Evolutionary conservation across 1,140 invertebrate genomes (phyloP), one percentile per base, ranked within the genome.

Genomic region (Achatina immaculata): DNA sequence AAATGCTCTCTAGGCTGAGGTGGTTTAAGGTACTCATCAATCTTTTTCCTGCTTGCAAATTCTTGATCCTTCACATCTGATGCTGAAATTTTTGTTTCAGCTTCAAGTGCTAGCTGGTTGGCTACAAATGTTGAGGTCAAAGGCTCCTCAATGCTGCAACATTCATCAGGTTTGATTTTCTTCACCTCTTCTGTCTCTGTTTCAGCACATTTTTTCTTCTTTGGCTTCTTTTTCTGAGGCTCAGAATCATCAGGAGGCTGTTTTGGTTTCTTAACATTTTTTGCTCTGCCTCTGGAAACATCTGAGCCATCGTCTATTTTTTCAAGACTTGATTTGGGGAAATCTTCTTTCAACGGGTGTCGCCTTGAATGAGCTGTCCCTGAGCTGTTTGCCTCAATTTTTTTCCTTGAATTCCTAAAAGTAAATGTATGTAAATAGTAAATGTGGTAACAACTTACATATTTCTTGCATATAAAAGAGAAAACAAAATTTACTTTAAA

Each of bases 311-410:
- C 51, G n/a, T 19, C 58, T 45, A 78, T 62, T n/a, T 78, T 43
- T 14, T 78, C 65, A 31, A 68, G 9, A 68, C 40, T 38, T 45
- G 48, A 45, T 40, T 66, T 45, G 48, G 81, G 58, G 45, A 80
- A 82, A 19, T 82, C 72, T 45, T 86, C 81, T n/a, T 89, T 88
- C 58, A 89, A 83, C 14, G 90, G 90, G 85, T 91, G 89, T 40
- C 90, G 83, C 82, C 90, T 90, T 78, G 88, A 86, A 9, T 86
- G 87, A 42, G 90, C 85, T 42, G 85, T 88, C 6, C 88, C 90
- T 48, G 88, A 85, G 36, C 83, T 86, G 80, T 90, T 89, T 9
- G 88, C 87, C 83, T 87, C 86, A 66, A 85, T 81, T 40, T 82
- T 82, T 82, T 86, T 88, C 74, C 86, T 84, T 31, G 82, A 34